A percentile compares a stretch with the other conserved stretches of the same genome.
phyloP scores from a whole-genome alignment of 2,113 vertebrate species.

The Cranoglanis bouderius region DNA sequence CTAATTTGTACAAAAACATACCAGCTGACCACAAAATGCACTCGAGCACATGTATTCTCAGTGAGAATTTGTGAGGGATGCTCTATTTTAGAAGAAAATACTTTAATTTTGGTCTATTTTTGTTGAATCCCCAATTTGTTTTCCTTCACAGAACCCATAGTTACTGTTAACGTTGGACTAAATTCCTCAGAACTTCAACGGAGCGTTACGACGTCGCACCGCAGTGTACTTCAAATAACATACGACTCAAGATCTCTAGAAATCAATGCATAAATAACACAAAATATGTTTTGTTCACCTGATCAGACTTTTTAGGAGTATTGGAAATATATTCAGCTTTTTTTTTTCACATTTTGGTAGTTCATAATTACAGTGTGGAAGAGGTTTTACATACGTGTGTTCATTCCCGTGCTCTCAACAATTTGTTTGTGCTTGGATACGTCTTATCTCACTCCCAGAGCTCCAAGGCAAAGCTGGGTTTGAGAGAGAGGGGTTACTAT shows the following conservation, averaged over 20 bases:
- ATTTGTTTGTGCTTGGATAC: neutral
- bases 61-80: neutral
- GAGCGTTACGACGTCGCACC: neutral
- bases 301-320: neutral
- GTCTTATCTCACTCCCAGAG: slow-evolving; percentile 29
- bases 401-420: neutral
- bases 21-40: slow-evolving; percentile 50
- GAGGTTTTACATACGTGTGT: neutral
- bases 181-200: neutral
- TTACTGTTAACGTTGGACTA: neutral
- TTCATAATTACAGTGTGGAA: neutral
- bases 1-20: slow-evolving; percentile 41
- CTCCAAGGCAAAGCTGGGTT: slow-evolving; percentile 12
- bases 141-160: neutral
- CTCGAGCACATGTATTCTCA: neutral
- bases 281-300: neutral
- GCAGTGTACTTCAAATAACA: neutral
- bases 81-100: neutral
- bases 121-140: neutral
- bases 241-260: neutral
- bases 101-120: neutral
- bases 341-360: too few relatives aligned
- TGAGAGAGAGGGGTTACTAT: neutral
- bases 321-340: neutral
- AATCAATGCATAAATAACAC: neutral